These are phyloP conservation scores for Poeciliopsis infans DNA, from an alignment of 2,797 vertebrate species.

Conservation along the genomic window DNA sequence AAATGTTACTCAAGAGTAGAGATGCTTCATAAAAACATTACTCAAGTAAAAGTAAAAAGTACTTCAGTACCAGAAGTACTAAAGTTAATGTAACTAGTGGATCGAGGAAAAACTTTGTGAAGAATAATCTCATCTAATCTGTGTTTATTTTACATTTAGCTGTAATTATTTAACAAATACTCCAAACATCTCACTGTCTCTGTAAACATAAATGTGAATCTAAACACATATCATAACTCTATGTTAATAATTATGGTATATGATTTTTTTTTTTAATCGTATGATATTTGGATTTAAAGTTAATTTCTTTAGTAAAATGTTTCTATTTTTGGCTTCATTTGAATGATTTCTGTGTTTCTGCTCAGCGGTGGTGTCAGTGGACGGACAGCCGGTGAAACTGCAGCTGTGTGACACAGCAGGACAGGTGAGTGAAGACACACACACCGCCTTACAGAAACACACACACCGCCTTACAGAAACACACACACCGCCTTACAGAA, in stretches of 20 bases:
- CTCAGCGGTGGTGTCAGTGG: slow-evolving; percentile 89
- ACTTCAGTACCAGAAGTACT: too few species aligned
- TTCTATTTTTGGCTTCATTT: not conserved
- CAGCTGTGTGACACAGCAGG: slow-evolving; percentile 98
- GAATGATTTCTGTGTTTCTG: slow-evolving; percentile 25
- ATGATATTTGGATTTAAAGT: not conserved
- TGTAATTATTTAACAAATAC: not conserved
- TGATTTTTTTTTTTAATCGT: too few species aligned
- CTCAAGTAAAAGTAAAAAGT: too few species aligned
- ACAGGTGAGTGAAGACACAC: slow-evolving; percentile 84
- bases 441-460: too few species aligned
- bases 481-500: not conserved
- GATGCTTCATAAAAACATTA: too few species aligned
- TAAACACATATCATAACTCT: not conserved
- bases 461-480: too few species aligned
- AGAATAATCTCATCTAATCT: not conserved
- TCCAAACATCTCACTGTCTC: not conserved
- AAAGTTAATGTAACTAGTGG: too few species aligned
- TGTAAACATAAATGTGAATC: not conserved
- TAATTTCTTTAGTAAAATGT: not conserved
- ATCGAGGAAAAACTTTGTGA: slow-evolving; percentile 4
- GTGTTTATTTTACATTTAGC: not conserved
- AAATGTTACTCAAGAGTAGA: too few species aligned
- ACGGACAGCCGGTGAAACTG: slow-evolving; percentile 93
- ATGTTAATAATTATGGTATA: too few species aligned